Conservation (phyloP, 1,140 invertebrate genomes). For the Penaeus vannamei region DNA sequence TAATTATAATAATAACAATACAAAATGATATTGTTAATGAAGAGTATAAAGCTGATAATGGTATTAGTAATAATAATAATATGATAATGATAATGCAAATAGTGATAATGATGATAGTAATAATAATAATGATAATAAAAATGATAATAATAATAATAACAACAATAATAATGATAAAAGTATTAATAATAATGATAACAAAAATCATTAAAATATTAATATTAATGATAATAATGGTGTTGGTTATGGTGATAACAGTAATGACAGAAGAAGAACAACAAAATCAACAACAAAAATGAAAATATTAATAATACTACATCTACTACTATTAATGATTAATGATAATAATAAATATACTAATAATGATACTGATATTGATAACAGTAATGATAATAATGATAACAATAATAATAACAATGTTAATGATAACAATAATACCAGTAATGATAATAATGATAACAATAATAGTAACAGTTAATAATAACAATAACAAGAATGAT, state of each 20-base stretch:
- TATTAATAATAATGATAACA: conserved; percentile 1
- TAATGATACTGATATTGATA: too few species aligned
- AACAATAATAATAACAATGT: too few species aligned
- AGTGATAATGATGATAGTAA: background rate
- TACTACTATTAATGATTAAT: too few species aligned
- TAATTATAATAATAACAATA: too few species aligned
- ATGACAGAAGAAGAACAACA: background rate
- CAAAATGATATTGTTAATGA: background rate
- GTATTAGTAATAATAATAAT: background rate
- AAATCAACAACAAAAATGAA: too few species aligned
- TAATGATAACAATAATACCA: too few species aligned
- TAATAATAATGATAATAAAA: conserved; percentile 4
- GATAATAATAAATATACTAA: too few species aligned
- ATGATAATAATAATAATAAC: conserved; percentile 7
- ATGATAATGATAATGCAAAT: background rate
- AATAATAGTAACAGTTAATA: too few species aligned
- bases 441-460: too few species aligned
- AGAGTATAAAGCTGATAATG: background rate
- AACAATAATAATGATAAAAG: background rate
- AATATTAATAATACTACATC: too few species aligned
- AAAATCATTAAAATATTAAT: background rate
- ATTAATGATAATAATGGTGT: background rate
- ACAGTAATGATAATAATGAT: too few species aligned
- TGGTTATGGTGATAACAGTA: background rate
- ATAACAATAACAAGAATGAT: too few species aligned